Base-by-base conservation (phyloP, 2,888 invertebrate species). In the Mesochorus sp. region DNA sequence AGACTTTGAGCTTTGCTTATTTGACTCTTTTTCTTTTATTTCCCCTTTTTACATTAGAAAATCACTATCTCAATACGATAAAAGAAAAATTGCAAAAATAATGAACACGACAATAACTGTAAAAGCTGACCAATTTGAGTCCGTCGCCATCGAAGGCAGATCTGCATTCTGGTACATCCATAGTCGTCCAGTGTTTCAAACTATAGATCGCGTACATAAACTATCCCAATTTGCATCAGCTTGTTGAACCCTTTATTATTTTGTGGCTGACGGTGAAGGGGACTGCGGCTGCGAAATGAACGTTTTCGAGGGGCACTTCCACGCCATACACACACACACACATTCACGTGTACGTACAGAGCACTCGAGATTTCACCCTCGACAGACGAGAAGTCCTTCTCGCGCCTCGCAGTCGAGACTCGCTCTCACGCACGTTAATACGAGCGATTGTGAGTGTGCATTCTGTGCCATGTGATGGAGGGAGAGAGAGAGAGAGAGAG, bases 241-340 rank as follows among this genome's bases (percentile, higher is more conserved):
- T 49, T 67, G 85, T 72, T 81, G 85, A 81, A 79, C 82, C 82
- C 75, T 84, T 85, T 84, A 81, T 86, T 66, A 77, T 37, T 21
- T 47, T 1, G 31, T 44, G 49, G 34, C 21, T 64, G 28, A 62
- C 31, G n/a, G 55, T 3, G 12, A 39, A 8, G 39, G 39, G 39
- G 51, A 62, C 28, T 53, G 26, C 47, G 77, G 67, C 82, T 80
- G 84, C 82, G 61, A 85, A 85, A 81, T 82, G 84, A 86, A 81
- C 82, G 72, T 55, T 71, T 47, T 70, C 71, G 66, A 77, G 79
- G 71, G 62, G 19, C 47, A 24, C 31, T n/a, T n/a, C 17, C 39
- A 12, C 8, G 47, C 19, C 39, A 10, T 14, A 5, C 3, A n/a
- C 19, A 19, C 28, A 34, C 28, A 14, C 19, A 12, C 39, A 49